Evolutionary conservation across 2,797 vertebrate genomes (phyloP).

Genomic region (Florisuga fusca): DNA sequence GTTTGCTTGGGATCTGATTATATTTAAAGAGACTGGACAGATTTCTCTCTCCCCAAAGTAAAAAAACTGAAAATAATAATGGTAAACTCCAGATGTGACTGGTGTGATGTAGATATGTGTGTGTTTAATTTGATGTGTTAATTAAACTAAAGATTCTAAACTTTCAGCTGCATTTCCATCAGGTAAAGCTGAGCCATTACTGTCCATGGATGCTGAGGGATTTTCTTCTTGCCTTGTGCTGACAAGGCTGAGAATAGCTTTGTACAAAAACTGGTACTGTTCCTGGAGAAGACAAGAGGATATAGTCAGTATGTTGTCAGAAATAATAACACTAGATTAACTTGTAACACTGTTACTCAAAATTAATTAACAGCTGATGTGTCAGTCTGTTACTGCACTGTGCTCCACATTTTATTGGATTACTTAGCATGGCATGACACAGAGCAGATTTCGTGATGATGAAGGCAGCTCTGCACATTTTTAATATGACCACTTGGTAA

Average conservation of each 20-base stretch:
- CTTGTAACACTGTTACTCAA: not conserved
- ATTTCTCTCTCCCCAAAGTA: not conserved
- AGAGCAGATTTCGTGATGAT: not conserved
- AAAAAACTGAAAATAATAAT: slow-evolving; percentile 51
- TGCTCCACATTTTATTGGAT: not conserved
- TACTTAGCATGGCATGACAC: not conserved
- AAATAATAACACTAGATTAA: not conserved
- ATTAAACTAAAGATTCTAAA: slow-evolving; percentile 93
- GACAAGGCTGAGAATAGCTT: slow-evolving; percentile 93
- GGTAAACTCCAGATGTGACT: slow-evolving; percentile 9
- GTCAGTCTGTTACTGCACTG: not conserved
- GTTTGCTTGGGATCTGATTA: slow-evolving; percentile 51
- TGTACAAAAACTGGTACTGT: slow-evolving; percentile 95
- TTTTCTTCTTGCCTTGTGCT: slow-evolving; percentile 90
- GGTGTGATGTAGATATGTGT: not conserved
- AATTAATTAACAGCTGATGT: not conserved
- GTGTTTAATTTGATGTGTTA: not conserved
- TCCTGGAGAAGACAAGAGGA: slow-evolving; percentile 82
- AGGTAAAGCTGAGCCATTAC: slow-evolving; percentile 85
- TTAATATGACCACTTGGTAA: not conserved
- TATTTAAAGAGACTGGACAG: slow-evolving; percentile 39
- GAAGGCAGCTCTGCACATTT: not conserved
- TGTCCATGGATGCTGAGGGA: slow-evolving; percentile 85
- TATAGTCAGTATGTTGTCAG: not conserved
- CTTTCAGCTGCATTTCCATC: slow-evolving; percentile 87